phyloP scores from a whole-genome alignment of 1,140 invertebrate species.

The Drosophila pruinosa region DNA sequence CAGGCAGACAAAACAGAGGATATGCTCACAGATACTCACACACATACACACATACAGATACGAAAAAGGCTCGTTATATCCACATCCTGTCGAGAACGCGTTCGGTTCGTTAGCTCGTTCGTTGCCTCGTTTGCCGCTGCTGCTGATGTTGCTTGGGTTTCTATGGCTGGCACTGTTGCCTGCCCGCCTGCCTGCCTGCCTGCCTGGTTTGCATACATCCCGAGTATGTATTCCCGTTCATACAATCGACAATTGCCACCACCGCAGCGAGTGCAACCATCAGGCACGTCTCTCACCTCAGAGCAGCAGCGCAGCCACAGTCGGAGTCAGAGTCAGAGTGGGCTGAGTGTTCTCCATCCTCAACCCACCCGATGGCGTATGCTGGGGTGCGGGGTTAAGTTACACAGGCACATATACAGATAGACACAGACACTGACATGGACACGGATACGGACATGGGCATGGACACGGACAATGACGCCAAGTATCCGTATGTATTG shows the following conservation, averaged over 20 bases:
- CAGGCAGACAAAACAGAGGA: conserved; percentile 25
- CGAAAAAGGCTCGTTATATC: conserved; percentile 55
- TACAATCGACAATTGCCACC: conserved; percentile 70
- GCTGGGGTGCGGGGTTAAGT: conserved; percentile 29
- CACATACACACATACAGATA: neutral
- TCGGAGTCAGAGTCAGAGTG: conserved; percentile 20
- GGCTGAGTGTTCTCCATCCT: conserved; percentile 25
- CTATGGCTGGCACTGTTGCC: conserved; percentile 11
- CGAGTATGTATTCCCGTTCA: conserved; percentile 35
- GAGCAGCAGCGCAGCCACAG: conserved; percentile 37
- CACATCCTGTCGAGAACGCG: conserved; percentile 70
- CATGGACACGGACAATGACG: conserved; percentile 26
- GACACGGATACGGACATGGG: neutral
- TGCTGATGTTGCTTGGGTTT: conserved; percentile 15
- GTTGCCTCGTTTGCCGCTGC: conserved; percentile 49
- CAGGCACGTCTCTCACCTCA: conserved; percentile 31
- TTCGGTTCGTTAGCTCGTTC: conserved; percentile 57
- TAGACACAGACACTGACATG: neutral
- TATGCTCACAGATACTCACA: neutral
- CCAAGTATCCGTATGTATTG: conserved; percentile 3
- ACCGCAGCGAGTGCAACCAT: conserved; percentile 47
- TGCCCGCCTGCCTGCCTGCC: neutral
- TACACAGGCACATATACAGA: conserved; percentile 34
- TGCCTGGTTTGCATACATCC: conserved; percentile 47
- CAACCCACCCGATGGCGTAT: conserved; percentile 46